Evolutionary conservation across 1,140 invertebrate species (phyloP).

Genomic region (Mercenaria mercenaria): DNA sequence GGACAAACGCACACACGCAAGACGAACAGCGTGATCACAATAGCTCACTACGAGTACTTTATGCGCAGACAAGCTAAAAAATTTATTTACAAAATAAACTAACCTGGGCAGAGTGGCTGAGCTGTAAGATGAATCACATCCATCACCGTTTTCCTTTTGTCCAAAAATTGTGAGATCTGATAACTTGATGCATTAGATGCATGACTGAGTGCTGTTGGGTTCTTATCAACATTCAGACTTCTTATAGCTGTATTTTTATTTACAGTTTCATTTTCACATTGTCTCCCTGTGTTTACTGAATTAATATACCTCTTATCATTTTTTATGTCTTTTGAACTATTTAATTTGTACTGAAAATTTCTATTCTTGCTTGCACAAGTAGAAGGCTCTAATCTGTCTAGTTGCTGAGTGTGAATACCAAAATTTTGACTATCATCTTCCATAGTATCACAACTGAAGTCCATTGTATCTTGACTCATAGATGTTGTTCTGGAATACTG

Average conservation of each 20-base stretch:
- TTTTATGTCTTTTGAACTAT: background rate
- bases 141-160: too few relatives aligned
- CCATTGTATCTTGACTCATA: slow-evolving; percentile 59
- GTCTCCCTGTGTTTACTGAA: background rate
- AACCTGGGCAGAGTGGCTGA: too few relatives aligned
- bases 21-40: too few relatives aligned
- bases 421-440: slow-evolving; percentile 36
- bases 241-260: too few relatives aligned
- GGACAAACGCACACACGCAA: too few relatives aligned
- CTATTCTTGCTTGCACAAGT: background rate
- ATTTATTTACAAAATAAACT: too few relatives aligned
- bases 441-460: slow-evolving; percentile 40
- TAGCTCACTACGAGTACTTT: too few relatives aligned
- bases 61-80: too few relatives aligned
- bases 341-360: background rate
- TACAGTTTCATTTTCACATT: background rate
- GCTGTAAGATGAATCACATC: too few relatives aligned
- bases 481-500: slow-evolving; percentile 25
- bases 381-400: background rate
- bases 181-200: too few relatives aligned
- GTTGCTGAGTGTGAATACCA: background rate
- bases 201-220: background rate
- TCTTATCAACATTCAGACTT: background rate
- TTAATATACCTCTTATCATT: background rate
- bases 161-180: too few relatives aligned